Percentiles rank a stretch among this genome's conserved stretches.
phyloP scores from a whole-genome alignment of 2,888 invertebrate species.

The Formica aserva region DNA sequence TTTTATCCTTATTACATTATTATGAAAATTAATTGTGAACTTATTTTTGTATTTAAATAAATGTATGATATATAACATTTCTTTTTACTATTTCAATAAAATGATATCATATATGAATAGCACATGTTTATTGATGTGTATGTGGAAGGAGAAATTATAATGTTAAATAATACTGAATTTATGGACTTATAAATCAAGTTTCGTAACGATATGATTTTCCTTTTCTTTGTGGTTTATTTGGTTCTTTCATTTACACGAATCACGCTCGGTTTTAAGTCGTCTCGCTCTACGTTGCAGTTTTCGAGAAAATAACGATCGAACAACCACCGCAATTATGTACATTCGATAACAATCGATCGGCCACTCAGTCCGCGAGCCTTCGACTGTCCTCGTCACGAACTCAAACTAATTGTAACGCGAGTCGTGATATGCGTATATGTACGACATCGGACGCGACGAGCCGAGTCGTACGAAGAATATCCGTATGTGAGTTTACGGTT shows the following conservation, averaged over 20 bases:
- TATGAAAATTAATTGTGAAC: neutral
- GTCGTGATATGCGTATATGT: conserved; percentile 67
- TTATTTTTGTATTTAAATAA: neutral
- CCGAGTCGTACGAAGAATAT: conserved; percentile 35
- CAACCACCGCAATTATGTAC: conserved; percentile 18
- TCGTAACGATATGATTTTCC: neutral
- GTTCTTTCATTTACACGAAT: neutral
- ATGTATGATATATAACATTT: neutral
- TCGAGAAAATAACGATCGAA: conserved; percentile 3
- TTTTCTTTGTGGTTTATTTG: no score
- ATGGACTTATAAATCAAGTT: neutral
- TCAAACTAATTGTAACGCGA: conserved; percentile 66
- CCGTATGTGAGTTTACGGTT: conserved; percentile 39
- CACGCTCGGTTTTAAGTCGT: neutral
- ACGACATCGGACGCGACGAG: conserved; percentile 54
- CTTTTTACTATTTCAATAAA: neutral
- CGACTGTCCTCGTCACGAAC: conserved; percentile 53
- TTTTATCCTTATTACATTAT: neutral
- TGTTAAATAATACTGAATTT: neutral
- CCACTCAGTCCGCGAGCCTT: neutral
- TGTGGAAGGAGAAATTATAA: neutral
- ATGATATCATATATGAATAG: neutral
- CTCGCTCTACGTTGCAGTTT: neutral
- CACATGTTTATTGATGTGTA: neutral
- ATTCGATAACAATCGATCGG: conserved; percentile 42